phyloP scores from a whole-genome alignment of 2,888 invertebrate genomes.

The Caradrina clavipalpis region DNA sequence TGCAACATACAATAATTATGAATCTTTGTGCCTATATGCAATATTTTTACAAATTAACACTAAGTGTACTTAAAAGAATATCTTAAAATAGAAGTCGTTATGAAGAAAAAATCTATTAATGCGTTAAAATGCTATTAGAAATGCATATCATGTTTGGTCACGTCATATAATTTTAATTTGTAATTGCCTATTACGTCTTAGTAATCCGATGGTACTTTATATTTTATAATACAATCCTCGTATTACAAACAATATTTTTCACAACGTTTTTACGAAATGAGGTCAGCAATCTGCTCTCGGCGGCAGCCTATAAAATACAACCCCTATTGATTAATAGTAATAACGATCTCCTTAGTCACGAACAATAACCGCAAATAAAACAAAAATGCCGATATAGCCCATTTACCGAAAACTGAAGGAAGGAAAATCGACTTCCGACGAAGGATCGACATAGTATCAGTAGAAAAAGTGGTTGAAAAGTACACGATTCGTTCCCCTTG shows the following conservation, averaged over 20 bases:
- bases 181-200: too few species aligned
- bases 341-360: constrained; percentile 42
- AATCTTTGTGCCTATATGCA: too few species aligned
- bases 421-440: constrained; percentile 48
- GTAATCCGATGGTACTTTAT: neutral
- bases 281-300: constrained; percentile 27
- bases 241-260: neutral
- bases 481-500: constrained; percentile 37
- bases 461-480: constrained; percentile 49
- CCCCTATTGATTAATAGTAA: constrained; percentile 35
- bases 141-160: neutral
- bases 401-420: constrained; percentile 44
- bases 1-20: too few species aligned
- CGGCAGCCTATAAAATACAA: constrained; percentile 25
- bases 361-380: constrained; percentile 52
- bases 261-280: neutral
- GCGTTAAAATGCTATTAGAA: too few species aligned
- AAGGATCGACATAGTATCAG: too few species aligned
- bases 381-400: constrained; percentile 28
- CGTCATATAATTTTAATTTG: too few species aligned
- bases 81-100: too few species aligned
- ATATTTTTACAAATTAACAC: too few species aligned
- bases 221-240: neutral
- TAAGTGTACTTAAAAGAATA: too few species aligned
- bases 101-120: too few species aligned